phyloP scores from a whole-genome alignment of 2,797 vertebrate species.

The Xerus rutilus region DNA sequence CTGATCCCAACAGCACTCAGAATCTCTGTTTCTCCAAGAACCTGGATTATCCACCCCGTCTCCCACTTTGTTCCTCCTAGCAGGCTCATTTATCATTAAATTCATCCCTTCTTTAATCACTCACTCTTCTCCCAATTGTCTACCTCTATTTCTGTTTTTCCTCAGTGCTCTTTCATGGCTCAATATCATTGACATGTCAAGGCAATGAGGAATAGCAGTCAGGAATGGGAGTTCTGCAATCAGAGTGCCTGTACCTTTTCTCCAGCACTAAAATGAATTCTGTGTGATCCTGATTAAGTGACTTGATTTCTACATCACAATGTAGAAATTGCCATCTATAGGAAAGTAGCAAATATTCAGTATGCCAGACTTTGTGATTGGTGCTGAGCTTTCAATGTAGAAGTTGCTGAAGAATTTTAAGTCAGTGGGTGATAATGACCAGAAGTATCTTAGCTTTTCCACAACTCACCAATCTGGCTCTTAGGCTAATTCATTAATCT shows the following conservation, averaged over 20 bases:
- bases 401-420: conserved; percentile 29
- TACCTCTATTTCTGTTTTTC: background rate
- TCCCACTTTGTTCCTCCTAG: background rate
- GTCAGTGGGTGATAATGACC: background rate
- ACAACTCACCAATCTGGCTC: background rate
- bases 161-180: background rate
- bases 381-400: background rate
- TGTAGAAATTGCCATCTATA: background rate
- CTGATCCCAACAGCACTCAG: background rate
- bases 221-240: background rate
- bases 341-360: background rate
- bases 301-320: background rate
- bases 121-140: background rate
- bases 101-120: background rate
- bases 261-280: background rate
- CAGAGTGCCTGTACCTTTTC: background rate
- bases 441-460: background rate
- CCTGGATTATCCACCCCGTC: background rate
- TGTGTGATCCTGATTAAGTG: background rate
- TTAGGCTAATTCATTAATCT: background rate
- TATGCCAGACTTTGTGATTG: background rate
- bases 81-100: background rate
- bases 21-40: background rate
- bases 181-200: background rate
- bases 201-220: too few species aligned